Percentiles rank a stretch among this genome's conserved stretches.
Conservation (phyloP, 2,113 vertebrate species). For the Periophthalmus modestus region DNA sequence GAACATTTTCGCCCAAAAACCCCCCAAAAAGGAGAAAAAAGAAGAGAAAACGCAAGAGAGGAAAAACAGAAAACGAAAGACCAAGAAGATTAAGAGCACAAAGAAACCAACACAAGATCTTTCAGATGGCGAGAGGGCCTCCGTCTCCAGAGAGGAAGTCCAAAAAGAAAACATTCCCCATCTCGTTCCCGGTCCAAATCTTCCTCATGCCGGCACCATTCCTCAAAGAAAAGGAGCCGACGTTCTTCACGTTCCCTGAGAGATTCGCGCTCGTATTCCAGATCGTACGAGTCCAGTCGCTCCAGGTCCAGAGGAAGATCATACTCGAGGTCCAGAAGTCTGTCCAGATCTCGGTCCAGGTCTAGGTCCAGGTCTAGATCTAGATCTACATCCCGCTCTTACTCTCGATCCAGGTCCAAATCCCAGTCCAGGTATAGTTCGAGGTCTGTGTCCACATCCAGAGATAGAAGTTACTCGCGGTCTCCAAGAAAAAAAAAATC, state of each 20-base stretch:
- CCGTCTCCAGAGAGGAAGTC: conserved; percentile 77
- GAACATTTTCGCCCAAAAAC: conserved; percentile 76
- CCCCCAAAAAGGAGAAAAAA: conserved; percentile 86
- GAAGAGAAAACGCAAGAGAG: conserved; percentile 90
- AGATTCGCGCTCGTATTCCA: conserved; percentile 79
- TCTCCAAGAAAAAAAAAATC: conserved; percentile 74
- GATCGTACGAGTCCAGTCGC: conserved; percentile 79
- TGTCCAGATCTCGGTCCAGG: conserved; percentile 63
- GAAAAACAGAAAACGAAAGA: conserved; percentile 91
- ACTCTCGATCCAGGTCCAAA: conserved; percentile 64
- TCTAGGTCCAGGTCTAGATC: conserved; percentile 80
- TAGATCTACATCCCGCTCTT: conserved; percentile 46
- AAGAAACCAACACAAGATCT: conserved; percentile 77
- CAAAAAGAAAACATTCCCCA: conserved; percentile 48
- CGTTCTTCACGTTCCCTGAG: conserved; percentile 77
- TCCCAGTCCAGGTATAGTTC: conserved; percentile 68
- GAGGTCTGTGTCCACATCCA: conserved; percentile 60
- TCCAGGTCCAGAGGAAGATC: conserved; percentile 82
- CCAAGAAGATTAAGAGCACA: conserved; percentile 81
- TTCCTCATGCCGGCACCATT: conserved; percentile 73
- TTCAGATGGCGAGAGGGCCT: conserved; percentile 77
- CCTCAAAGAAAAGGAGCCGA: conserved; percentile 76
- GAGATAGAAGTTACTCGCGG: conserved; percentile 67
- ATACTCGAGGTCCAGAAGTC: conserved; percentile 74
- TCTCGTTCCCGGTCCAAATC: conserved; percentile 80